Evolutionary conservation across 64 coral and sea anemone species (phyloP).

Genomic region (Montipora cactus): DNA sequence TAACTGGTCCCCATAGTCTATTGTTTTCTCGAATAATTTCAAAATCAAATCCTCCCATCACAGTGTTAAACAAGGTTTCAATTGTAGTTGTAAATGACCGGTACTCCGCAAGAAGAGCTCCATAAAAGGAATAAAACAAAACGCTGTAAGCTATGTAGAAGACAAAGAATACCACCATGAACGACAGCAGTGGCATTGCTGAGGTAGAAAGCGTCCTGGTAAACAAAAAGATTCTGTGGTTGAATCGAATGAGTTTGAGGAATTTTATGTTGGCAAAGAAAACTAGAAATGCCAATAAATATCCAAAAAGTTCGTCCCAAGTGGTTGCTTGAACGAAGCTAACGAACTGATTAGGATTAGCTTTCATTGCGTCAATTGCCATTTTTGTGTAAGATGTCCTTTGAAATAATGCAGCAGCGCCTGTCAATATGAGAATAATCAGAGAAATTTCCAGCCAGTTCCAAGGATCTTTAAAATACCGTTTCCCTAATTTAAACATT

Average conservation of each 20-base stretch:
- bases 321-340: constrained; percentile 72
- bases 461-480: constrained; percentile 84
- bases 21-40: constrained; percentile 68
- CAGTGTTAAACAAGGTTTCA: constrained; percentile 80
- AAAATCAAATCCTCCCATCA: constrained; percentile 89
- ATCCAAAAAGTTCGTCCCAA: constrained; percentile 85
- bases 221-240: constrained; percentile 82
- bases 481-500: constrained; percentile 54
- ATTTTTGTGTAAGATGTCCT: constrained; percentile 66
- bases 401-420: constrained; percentile 70
- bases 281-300: constrained; percentile 75
- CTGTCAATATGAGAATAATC: constrained; percentile 67
- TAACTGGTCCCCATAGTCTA: constrained; percentile 67
- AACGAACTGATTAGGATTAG: constrained; percentile 65
- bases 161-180: constrained; percentile 83
- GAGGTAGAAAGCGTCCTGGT: constrained; percentile 75
- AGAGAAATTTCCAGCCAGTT: constrained; percentile 75
- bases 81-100: constrained; percentile 73
- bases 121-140: constrained; percentile 80
- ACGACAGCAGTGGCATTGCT: constrained; percentile 72
- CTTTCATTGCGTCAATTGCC: constrained; percentile 67
- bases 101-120: constrained; percentile 66
- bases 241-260: constrained; percentile 84
- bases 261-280: constrained; percentile 92
- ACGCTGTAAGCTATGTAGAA: constrained; percentile 80